Evolutionary conservation across 2,888 invertebrate genomes (phyloP), one percentile per base, ranked within the genome.

Genomic region (Chelonus formosanus): DNA sequence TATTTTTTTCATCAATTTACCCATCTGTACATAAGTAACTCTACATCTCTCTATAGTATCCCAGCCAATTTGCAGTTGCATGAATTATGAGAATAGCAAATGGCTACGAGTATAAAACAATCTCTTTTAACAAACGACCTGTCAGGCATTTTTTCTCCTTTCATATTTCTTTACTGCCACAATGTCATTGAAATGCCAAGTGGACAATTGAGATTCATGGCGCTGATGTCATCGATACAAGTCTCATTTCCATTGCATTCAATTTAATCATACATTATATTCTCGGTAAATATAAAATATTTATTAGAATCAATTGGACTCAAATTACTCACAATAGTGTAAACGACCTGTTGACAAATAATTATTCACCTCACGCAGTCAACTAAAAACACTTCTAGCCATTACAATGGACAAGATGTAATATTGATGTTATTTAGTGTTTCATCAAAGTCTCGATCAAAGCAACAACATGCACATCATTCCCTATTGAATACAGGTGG

Each of bases 151-250:
- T 31, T 56, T 5, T 63, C 35, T 20, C 56, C 32, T 55, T 56
- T 36, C 44, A 5, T 63, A 20, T n/a, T 36, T 43, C 8, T 60
- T 52, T 47, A 45, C 10, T 36, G 36, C n/a, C 31, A 34, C 52
- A 34, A 34, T 52, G 69, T 72, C 72, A 70, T 72, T 72, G 70
- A 70, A 68, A 56, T 56, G 56, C 68, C 69, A 72, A 72, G 65
- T 70, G 69, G 69, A 64, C 72, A 72, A 72, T 72, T 72, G 72
- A 70, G 70, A 72, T 72, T 72, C 70, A 72, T 72, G 70, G 69
- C 70, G 66, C 65, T 72, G 69, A 69, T 69, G 69, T 67, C 65
- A 69, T 69, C 72, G 70, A 70, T 72, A 68, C 67, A 65, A 66
- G 34, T 52, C 52, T 5, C 5, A 32, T 52, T 34, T 32, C 52